Percentiles rank a stretch among this genome's conserved stretches.
Conservation (phyloP, 2,113 vertebrate genomes). For the Cephalopterus ornatus region DNA sequence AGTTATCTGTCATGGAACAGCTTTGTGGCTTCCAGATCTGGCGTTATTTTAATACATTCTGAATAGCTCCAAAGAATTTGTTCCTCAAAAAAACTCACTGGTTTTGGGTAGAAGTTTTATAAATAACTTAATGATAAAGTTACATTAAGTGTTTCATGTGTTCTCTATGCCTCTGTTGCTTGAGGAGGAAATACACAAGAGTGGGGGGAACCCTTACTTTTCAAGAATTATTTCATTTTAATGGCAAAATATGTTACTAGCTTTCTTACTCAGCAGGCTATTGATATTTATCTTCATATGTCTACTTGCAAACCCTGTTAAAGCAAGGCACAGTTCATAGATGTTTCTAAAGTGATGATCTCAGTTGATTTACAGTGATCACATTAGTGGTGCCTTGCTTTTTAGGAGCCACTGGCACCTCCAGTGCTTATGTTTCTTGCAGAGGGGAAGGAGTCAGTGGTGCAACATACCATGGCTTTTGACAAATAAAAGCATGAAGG, state of each 20-base stretch:
- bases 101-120: neutral
- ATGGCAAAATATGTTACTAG: neutral
- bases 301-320: neutral
- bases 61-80: neutral
- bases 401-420: neutral
- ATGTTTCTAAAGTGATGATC: neutral
- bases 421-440: neutral
- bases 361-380: neutral
- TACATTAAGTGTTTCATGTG: neutral
- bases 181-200: neutral
- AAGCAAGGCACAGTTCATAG: neutral
- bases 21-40: neutral
- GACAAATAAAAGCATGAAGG: neutral
- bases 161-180: neutral
- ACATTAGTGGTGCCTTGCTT: neutral
- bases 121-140: neutral
- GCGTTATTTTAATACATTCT: neutral
- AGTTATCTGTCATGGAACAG: neutral
- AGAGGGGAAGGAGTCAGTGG: neutral
- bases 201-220: rapidly evolving
- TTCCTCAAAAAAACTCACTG: neutral
- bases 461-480: neutral
- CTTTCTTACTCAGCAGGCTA: neutral
- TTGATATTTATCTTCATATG: neutral
- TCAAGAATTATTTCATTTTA: neutral